Conservation (phyloP, 2,888 invertebrate genomes). For the Dicroscelio sp. region DNA sequence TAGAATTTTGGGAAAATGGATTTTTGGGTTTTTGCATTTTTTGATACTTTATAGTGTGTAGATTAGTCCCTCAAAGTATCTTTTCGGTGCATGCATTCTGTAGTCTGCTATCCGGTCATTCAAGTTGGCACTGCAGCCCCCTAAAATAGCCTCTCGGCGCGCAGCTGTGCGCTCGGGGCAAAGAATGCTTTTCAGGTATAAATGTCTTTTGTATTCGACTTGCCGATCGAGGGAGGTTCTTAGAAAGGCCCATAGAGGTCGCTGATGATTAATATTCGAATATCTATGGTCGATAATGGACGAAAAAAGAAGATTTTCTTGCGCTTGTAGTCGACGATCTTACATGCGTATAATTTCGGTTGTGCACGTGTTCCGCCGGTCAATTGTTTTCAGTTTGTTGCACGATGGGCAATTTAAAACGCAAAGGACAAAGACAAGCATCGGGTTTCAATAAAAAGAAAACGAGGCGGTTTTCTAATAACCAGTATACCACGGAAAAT, state of each 20-base stretch:
- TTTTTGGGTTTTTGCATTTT: neutral
- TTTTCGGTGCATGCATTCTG: slow-evolving; percentile 21
- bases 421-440: neutral
- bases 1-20: slow-evolving; percentile 8
- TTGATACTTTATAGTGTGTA: slow-evolving; percentile 23
- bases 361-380: slow-evolving; percentile 2
- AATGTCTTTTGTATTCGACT: slow-evolving; percentile 17
- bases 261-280: neutral
- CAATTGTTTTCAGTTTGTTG: neutral
- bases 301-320: slow-evolving; percentile 4
- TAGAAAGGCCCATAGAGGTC: neutral
- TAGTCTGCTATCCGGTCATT: slow-evolving; percentile 8
- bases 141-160: slow-evolving; percentile 15
- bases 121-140: neutral
- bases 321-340: no score
- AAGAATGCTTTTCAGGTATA: slow-evolving; percentile 27
- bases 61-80: slow-evolving; percentile 12
- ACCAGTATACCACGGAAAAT: slow-evolving; percentile 29
- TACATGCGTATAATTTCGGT: slow-evolving; percentile 9
- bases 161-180: neutral
- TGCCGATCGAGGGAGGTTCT: neutral
- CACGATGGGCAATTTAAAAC: slow-evolving; percentile 3
- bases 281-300: slow-evolving; percentile 3
- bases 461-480: slow-evolving; percentile 27
- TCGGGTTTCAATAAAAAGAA: slow-evolving; percentile 2